phyloP scores from a whole-genome alignment of 2,797 vertebrate species.

The Phoeniculus purpureus region DNA sequence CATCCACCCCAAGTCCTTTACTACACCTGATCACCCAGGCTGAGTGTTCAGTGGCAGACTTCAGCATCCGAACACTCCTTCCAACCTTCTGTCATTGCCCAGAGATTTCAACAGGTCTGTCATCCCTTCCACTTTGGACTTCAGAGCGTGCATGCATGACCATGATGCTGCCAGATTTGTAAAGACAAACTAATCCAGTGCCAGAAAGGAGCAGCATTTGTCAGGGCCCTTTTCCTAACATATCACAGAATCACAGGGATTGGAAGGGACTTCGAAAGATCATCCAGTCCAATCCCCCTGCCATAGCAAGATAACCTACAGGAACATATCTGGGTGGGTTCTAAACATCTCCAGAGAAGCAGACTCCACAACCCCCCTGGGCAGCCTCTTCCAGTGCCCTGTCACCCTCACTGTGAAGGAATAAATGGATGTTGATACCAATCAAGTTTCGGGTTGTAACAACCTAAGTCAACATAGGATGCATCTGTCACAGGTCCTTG shows the following conservation, averaged over 20 bases:
- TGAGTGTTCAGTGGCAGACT: conserved; percentile 13
- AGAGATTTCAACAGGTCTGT: conserved; percentile 26
- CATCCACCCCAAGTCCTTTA: conserved; percentile 27
- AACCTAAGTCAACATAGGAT: not conserved
- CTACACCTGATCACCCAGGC: conserved; percentile 11
- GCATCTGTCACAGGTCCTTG: not conserved
- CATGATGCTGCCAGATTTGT: not conserved
- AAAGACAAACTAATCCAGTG: not conserved
- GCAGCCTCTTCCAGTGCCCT: too few relatives aligned
- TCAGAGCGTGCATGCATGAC: not conserved
- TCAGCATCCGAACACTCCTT: conserved; percentile 18
- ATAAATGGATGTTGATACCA: not conserved
- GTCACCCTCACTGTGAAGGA: too few relatives aligned
- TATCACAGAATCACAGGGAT: too few relatives aligned
- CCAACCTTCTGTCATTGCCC: conserved; percentile 7
- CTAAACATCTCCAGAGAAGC: too few relatives aligned
- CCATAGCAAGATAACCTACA: too few relatives aligned
- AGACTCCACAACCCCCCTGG: too few relatives aligned
- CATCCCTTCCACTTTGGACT: not conserved
- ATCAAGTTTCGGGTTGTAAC: not conserved
- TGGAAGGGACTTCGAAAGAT: too few relatives aligned
- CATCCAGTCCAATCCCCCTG: too few relatives aligned
- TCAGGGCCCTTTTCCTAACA: not conserved
- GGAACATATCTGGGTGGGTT: too few relatives aligned
- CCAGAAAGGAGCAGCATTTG: not conserved